These are phyloP conservation scores for Atrina japonica DNA, from an alignment of 2,888 invertebrate species.

Conservation along the genomic window DNA sequence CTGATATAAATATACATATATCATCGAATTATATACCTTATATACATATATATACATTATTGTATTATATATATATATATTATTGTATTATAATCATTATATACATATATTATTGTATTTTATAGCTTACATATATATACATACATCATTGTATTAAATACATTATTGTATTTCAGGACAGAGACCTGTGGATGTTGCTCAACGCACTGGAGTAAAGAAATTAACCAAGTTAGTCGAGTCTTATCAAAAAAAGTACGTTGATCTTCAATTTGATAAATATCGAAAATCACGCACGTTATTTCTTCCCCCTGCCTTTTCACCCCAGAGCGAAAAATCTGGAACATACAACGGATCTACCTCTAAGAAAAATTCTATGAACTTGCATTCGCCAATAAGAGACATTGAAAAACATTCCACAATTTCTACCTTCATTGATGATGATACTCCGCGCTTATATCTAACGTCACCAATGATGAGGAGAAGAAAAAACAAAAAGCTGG, in stretches of 20 bases:
- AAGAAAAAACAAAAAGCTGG: slow-evolving; percentile 43
- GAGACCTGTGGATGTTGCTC: slow-evolving; percentile 53
- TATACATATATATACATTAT: too few relatives aligned
- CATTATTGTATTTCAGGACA: slow-evolving; percentile 50
- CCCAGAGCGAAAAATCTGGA: slow-evolving; percentile 21
- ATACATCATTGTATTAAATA: too few relatives aligned
- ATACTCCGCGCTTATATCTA: slow-evolving; percentile 43
- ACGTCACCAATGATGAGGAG: slow-evolving; percentile 49
- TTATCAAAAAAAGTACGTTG: slow-evolving; percentile 29
- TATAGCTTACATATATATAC: too few relatives aligned
- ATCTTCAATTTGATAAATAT: too few relatives aligned
- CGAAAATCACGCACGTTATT: slow-evolving; percentile 24
- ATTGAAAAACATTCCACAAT: slow-evolving; percentile 25
- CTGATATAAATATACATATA: not conserved
- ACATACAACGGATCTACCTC: not conserved
- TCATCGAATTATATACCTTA: too few relatives aligned
- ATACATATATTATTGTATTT: too few relatives aligned
- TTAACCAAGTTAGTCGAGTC: slow-evolving; percentile 49
- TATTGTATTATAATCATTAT: too few relatives aligned
- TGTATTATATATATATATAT: too few relatives aligned
- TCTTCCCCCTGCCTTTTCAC: slow-evolving; percentile 46
- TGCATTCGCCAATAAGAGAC: not conserved
- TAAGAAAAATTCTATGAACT: not conserved
- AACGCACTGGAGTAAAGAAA: slow-evolving; percentile 44
- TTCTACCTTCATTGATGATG: slow-evolving; percentile 29